These are phyloP conservation scores for Aphelenchoides bicaudatus DNA, from an alignment of 2,888 invertebrate species.

Conservation along the genomic window DNA sequence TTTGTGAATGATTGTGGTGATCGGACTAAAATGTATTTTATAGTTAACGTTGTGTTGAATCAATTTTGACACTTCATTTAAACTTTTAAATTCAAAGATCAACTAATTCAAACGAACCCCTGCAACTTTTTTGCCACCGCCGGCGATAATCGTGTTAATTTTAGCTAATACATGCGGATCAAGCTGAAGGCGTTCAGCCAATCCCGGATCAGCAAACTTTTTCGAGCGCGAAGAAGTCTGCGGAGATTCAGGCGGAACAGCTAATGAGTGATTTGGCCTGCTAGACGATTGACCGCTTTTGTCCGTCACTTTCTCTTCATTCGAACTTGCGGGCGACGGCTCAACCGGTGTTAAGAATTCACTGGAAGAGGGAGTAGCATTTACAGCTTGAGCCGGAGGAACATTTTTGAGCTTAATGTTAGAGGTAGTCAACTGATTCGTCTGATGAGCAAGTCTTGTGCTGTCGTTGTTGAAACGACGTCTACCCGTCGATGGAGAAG, in stretches of 20 bases:
- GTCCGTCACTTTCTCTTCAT: conserved; percentile 5
- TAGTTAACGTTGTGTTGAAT: not conserved
- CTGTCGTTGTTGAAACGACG: conserved; percentile 13
- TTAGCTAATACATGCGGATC: conserved; percentile 55
- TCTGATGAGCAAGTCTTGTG: conserved; percentile 13
- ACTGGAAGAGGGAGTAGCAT: conserved; percentile 9
- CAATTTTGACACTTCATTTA: not conserved
- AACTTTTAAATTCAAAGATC: conserved; percentile 10
- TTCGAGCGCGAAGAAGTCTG: conserved; percentile 19
- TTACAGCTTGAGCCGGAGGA: conserved; percentile 3
- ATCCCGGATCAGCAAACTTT: conserved; percentile 30
- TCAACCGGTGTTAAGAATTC: conserved; percentile 12
- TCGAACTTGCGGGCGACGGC: conserved; percentile 11
- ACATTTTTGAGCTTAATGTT: conserved; percentile 21
- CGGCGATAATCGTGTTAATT: conserved; percentile 54
- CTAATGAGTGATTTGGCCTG: no score
- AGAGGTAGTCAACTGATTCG: not conserved
- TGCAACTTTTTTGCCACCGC: conserved; percentile 26
- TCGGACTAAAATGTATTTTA: conserved; percentile 22
- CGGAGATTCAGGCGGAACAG: conserved; percentile 16
- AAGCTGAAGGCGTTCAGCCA: conserved; percentile 52
- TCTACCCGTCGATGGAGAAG: conserved; percentile 31
- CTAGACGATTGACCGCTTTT: conserved; percentile 3
- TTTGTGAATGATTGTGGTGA: conserved; percentile 26
- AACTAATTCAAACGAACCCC: conserved; percentile 1